A percentile compares a stretch with the other conserved stretches of the same genome.
These are phyloP conservation scores for Microcebus tavaratra DNA, from an alignment of 2,113 vertebrate genomes.

Conservation along the genomic window DNA sequence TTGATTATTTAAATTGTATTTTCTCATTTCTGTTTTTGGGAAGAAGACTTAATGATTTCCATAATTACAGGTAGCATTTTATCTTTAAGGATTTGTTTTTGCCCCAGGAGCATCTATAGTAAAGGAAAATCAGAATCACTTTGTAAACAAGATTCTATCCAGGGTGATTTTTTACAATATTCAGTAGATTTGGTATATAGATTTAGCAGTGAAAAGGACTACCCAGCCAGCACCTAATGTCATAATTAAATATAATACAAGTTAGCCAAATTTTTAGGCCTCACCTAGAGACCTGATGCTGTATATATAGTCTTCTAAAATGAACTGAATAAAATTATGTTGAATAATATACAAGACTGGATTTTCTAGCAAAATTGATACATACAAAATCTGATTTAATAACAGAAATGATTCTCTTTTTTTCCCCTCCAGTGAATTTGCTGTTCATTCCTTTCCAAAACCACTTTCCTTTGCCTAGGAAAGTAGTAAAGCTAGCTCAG, in stretches of 20 bases:
- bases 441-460: neutral
- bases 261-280: neutral
- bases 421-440: neutral
- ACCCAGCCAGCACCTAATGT: neutral
- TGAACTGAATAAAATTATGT: neutral
- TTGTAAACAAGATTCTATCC: neutral
- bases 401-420: neutral
- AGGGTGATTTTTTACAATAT: neutral
- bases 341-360: neutral
- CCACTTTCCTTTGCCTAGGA: neutral
- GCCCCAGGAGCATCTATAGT: neutral
- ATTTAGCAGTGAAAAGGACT: neutral
- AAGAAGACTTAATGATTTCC: slow-evolving; percentile 12
- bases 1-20: neutral
- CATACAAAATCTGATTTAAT: slow-evolving; percentile 7
- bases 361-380: neutral
- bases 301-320: neutral
- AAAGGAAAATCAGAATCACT: neutral
- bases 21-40: neutral
- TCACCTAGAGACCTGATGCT: neutral
- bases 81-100: neutral
- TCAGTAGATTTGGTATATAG: neutral
- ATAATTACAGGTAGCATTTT: neutral
- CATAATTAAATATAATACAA: slow-evolving; percentile 28
- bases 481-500: neutral